Percentiles rank a stretch among this genome's conserved stretches.
phyloP scores from a whole-genome alignment of 2,113 vertebrate species.

The Microcebus lehilahytsara region DNA sequence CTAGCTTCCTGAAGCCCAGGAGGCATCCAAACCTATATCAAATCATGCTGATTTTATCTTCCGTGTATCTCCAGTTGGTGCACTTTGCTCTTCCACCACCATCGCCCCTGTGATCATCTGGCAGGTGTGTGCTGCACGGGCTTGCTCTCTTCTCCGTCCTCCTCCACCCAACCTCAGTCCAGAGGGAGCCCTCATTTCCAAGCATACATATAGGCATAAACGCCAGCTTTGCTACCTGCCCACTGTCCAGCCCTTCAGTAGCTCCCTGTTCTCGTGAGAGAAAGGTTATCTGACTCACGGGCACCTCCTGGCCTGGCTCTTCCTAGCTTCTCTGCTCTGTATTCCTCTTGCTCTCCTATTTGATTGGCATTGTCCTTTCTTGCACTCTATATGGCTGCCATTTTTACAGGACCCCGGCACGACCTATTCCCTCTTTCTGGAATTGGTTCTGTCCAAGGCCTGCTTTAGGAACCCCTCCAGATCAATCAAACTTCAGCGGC shows the following conservation, averaged over 20 bases:
- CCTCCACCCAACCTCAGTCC: not conserved
- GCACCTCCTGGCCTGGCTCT: accelerated
- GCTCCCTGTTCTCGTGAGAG: not conserved
- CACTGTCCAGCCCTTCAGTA: not conserved
- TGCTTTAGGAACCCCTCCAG: accelerated
- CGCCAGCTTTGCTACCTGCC: accelerated
- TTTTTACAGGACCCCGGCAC: accelerated
- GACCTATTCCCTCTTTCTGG: not conserved
- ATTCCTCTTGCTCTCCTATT: accelerated
- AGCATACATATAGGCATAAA: accelerated
- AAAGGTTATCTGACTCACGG: accelerated
- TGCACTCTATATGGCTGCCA: accelerated
- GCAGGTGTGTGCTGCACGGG: accelerated
- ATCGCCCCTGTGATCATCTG: too few relatives aligned
- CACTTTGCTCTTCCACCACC: accelerated
- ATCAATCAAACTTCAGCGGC: too few relatives aligned
- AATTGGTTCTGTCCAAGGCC: not conserved
- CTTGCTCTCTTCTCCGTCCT: not conserved
- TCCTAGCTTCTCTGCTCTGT: accelerated
- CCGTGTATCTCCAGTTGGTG: accelerated
- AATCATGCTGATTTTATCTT: not conserved
- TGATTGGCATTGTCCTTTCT: accelerated
- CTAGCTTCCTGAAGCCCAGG: not conserved
- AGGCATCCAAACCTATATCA: accelerated
- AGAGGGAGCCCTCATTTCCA: not conserved